phyloP scores from a whole-genome alignment of 1,140 invertebrate species.

The Camponotus vicinus region DNA sequence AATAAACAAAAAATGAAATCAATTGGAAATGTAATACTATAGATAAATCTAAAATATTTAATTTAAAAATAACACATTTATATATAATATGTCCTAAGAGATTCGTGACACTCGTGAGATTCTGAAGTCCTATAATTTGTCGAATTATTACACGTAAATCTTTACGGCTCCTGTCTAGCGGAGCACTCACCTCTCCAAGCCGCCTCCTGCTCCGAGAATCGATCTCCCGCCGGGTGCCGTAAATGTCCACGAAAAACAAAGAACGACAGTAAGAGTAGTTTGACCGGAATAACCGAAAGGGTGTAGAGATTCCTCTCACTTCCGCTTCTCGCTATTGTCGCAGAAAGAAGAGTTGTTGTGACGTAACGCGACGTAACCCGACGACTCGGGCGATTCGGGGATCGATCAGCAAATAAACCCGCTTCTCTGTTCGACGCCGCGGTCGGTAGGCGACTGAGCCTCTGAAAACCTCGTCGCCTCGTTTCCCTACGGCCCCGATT shows the following conservation, averaged over 20 bases:
- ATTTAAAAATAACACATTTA: not conserved
- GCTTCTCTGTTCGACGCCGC: constrained; percentile 3
- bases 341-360: constrained; percentile 26
- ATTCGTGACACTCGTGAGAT: not conserved
- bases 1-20: not conserved
- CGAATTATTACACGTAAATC: not conserved
- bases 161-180: no score
- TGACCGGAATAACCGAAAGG: not conserved
- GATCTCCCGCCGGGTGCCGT: not conserved
- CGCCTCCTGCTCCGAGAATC: constrained; percentile 8
- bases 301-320: not conserved
- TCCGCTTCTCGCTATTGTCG: not conserved
- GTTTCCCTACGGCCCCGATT: constrained; percentile 22
- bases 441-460: constrained; percentile 40
- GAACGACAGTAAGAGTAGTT: not conserved
- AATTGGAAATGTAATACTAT: not conserved
- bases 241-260: not conserved
- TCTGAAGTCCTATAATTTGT: not conserved
- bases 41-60: not conserved
- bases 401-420: constrained; percentile 18
- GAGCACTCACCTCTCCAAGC: constrained; percentile 36
- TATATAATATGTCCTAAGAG: no score
- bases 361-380: constrained; percentile 32
- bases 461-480: constrained; percentile 43
- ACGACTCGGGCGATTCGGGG: not conserved